These are phyloP conservation scores for Caloenas nicobarica DNA, from an alignment of 2,113 vertebrate species.

Conservation along the genomic window DNA sequence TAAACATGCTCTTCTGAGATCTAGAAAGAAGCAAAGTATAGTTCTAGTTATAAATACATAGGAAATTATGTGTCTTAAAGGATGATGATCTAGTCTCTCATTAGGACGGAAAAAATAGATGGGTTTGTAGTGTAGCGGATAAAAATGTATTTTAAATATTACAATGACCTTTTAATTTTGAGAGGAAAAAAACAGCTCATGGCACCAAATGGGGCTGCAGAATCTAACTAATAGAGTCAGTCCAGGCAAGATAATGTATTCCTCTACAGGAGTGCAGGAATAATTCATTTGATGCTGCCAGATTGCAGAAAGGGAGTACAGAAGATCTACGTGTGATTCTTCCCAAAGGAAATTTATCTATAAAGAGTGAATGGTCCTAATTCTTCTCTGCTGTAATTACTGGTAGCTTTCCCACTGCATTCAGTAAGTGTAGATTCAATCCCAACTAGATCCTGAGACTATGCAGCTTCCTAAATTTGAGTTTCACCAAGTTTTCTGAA, in stretches of 20 bases:
- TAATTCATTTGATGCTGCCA: conserved; percentile 15
- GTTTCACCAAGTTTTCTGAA: conserved; percentile 33
- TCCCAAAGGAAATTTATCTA: neutral
- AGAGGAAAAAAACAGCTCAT: neutral
- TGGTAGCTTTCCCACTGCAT: neutral
- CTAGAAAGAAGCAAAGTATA: neutral
- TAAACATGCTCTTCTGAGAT: neutral
- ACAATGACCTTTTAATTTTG: neutral
- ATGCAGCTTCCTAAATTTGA: conserved; percentile 25
- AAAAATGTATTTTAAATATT: conserved; percentile 47
- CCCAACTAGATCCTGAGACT: conserved; percentile 12
- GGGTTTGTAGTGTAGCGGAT: neutral
- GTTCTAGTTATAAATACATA: neutral
- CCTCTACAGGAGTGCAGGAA: neutral
- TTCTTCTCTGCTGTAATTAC: neutral
- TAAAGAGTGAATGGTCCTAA: neutral
- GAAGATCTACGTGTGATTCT: neutral
- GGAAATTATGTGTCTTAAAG: neutral
- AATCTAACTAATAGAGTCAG: neutral
- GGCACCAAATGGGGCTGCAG: neutral
- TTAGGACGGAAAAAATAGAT: neutral
- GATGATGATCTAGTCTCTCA: neutral
- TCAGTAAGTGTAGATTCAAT: neutral
- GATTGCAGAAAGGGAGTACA: neutral
- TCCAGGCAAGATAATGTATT: neutral